phyloP scores from a whole-genome alignment of 1,140 invertebrate genomes.

The Cydia amplana region DNA sequence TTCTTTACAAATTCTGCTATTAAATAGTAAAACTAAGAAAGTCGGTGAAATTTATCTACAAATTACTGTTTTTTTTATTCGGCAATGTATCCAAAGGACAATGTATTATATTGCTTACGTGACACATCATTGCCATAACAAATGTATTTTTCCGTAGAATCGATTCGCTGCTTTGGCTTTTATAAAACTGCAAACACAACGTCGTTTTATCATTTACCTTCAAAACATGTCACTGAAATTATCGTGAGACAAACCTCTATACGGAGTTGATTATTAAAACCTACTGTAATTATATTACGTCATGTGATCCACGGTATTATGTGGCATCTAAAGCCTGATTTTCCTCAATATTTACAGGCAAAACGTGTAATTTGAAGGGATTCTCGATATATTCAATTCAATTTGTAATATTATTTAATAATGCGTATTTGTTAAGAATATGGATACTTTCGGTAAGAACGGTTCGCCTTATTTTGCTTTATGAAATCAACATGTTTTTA shows the following conservation, averaged over 20 bases:
- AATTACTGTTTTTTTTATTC: constrained; percentile 6
- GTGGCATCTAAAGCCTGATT: constrained; percentile 14
- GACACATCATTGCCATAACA: constrained; percentile 25
- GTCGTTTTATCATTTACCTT: constrained; percentile 6
- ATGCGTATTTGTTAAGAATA: constrained; percentile 3
- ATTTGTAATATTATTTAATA: not conserved
- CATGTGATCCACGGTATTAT: constrained; percentile 1
- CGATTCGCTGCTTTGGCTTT: constrained; percentile 14
- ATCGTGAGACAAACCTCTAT: not conserved
- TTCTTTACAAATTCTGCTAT: constrained; percentile 16
- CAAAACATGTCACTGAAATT: constrained; percentile 6
- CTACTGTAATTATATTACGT: constrained; percentile 22
- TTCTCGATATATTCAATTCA: constrained; percentile 8
- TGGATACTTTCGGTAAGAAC: not conserved
- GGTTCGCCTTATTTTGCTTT: too few species aligned
- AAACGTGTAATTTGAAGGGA: not conserved
- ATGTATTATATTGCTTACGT: constrained; percentile 33
- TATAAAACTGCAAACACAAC: constrained; percentile 3
- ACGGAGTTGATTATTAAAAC: constrained; percentile 4
- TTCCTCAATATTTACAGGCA: not conserved
- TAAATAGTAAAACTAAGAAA: constrained; percentile 8
- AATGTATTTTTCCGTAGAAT: constrained; percentile 25
- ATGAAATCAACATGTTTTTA: too few species aligned
- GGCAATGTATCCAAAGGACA: not conserved
- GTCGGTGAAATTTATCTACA: constrained; percentile 26